A percentile compares a stretch with the other conserved stretches of the same genome.
These are phyloP conservation scores for Narcine bancroftii DNA, from an alignment of 2,113 vertebrate genomes.

Conservation along the genomic window DNA sequence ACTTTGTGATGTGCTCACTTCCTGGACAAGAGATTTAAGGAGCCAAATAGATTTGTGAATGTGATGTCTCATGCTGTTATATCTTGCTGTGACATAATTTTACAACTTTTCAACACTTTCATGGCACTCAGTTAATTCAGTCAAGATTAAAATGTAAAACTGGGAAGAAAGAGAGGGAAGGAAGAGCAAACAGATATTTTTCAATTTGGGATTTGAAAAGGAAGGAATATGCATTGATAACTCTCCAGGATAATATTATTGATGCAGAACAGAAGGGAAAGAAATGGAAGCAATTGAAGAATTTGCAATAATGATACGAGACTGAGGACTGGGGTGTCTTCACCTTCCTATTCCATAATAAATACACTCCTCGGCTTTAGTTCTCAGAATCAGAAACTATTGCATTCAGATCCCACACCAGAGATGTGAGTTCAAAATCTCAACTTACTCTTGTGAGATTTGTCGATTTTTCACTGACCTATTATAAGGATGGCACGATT, in stretches of 20 bases:
- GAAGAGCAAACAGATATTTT: not conserved
- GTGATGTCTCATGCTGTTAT: not conserved
- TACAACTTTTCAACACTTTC: not conserved
- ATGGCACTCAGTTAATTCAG: not conserved
- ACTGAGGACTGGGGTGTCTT: not conserved
- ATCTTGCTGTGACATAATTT: not conserved
- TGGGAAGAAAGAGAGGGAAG: not conserved
- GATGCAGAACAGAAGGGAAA: not conserved
- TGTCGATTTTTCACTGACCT: no score
- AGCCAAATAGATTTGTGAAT: not conserved
- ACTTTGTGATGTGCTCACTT: not conserved
- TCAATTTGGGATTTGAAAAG: not conserved
- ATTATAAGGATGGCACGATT: no score
- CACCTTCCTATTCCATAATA: not conserved
- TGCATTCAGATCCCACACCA: no score
- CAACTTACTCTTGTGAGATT: no score
- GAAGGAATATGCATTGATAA: not conserved
- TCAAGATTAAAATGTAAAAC: not conserved
- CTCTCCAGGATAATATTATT: not conserved
- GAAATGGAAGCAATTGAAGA: not conserved
- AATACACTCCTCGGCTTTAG: not conserved
- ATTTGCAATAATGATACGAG: not conserved
- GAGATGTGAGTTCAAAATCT: no score
- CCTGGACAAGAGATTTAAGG: not conserved
- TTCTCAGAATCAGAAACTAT: no score